These are phyloP conservation scores for Orthonychiurus folsomi DNA, from an alignment of 2,888 invertebrate genomes.

Conservation along the genomic window DNA sequence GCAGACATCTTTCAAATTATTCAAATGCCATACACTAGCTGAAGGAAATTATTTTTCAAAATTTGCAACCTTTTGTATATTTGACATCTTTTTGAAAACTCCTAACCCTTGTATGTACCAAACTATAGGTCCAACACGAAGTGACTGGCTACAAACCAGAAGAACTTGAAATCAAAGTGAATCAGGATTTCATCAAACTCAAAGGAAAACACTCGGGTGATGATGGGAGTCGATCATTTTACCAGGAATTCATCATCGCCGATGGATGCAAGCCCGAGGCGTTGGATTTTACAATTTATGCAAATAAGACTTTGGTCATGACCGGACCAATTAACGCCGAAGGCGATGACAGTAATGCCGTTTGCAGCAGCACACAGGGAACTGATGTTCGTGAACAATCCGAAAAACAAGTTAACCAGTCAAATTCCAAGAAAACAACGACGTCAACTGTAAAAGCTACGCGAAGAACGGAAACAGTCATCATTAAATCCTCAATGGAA, in stretches of 20 bases:
- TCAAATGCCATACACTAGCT: no score
- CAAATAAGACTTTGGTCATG: background rate
- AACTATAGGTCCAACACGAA: no score
- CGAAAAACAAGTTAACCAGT: background rate
- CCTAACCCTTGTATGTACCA: no score
- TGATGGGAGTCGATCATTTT: background rate
- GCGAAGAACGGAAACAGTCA: background rate
- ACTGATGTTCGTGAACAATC: background rate
- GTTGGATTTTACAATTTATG: background rate
- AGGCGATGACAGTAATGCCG: background rate
- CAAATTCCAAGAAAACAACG: background rate
- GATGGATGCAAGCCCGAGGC: background rate
- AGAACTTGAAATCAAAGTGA: background rate
- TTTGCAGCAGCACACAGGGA: background rate
- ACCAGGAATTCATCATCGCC: background rate
- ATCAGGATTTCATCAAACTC: background rate
- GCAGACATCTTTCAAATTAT: no score
- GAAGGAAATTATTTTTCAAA: no score
- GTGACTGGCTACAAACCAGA: background rate
- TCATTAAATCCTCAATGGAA: background rate
- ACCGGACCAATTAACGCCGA: slow-evolving; percentile 1
- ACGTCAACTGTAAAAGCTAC: background rate
- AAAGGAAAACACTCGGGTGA: background rate
- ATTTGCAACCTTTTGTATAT: no score
- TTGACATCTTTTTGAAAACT: no score